Evolutionary conservation across 2,113 vertebrate species (phyloP).

Genomic region (Asarcornis scutulata): DNA sequence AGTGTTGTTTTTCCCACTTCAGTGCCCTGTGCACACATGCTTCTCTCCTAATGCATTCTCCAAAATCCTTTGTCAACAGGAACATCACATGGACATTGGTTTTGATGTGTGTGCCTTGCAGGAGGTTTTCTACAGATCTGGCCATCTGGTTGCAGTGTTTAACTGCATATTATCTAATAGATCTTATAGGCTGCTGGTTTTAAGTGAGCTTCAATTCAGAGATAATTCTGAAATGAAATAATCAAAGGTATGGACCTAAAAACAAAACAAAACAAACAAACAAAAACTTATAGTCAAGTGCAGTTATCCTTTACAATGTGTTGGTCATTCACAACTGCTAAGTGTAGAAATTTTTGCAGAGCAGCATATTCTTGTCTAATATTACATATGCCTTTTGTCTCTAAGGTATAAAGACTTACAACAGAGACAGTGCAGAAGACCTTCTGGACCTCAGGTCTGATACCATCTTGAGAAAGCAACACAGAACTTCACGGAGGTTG

Average conservation of each 20-base stretch:
- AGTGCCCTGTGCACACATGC: rapidly evolving
- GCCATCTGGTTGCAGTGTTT: neutral
- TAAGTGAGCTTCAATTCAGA: neutral
- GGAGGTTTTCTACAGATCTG: neutral
- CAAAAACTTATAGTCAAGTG: neutral
- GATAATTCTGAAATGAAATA: neutral
- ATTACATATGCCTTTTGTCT: neutral
- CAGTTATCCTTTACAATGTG: neutral
- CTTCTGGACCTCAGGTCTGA: neutral
- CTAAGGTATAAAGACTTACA: neutral
- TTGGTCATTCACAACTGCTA: neutral
- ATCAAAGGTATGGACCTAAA: neutral
- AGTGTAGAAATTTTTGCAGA: neutral
- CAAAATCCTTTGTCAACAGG: neutral
- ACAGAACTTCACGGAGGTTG: neutral
- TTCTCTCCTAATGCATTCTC: neutral
- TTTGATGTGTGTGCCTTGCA: neutral
- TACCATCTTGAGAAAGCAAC: neutral
- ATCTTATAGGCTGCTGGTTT: neutral
- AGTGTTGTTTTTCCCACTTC: neutral
- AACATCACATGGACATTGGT: neutral
- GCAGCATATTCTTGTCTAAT: neutral
- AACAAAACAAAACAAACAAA: neutral
- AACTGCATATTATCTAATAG: neutral
- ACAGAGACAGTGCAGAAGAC: neutral